A percentile compares a stretch with the other conserved stretches of the same genome.
phyloP scores from a whole-genome alignment of 2,888 invertebrate genomes.

The Seladonia tumulorum region DNA sequence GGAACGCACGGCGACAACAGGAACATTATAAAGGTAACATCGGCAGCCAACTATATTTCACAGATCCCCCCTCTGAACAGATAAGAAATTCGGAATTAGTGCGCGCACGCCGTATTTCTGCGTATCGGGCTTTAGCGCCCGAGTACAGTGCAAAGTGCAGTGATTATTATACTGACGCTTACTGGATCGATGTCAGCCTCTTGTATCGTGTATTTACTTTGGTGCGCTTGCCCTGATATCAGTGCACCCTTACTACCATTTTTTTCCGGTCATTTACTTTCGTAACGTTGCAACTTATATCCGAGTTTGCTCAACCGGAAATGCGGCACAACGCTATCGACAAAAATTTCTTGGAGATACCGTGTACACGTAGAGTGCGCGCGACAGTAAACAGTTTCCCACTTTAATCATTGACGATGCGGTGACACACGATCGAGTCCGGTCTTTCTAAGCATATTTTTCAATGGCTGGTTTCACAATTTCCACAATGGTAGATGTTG shows the following conservation, averaged over 20 bases:
- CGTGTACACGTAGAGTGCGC: background rate
- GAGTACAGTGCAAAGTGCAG: slow-evolving; percentile 79
- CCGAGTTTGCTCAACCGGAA: background rate
- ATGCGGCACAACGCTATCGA: background rate
- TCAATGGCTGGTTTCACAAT: background rate
- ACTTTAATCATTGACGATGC: background rate
- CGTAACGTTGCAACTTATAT: background rate
- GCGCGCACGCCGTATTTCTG: slow-evolving; percentile 38
- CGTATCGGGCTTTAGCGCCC: slow-evolving; percentile 46
- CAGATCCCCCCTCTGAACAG: background rate
- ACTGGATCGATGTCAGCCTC: slow-evolving; percentile 58
- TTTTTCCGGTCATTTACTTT: slow-evolving; percentile 27
- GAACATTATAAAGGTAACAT: slow-evolving; percentile 61
- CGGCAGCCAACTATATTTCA: background rate
- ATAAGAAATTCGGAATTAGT: slow-evolving; percentile 18
- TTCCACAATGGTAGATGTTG: background rate
- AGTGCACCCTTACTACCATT: slow-evolving; percentile 7
- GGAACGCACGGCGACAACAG: slow-evolving; percentile 77
- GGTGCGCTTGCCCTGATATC: slow-evolving; percentile 53
- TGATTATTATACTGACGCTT: slow-evolving; percentile 71
- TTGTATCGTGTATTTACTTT: slow-evolving; percentile 59
- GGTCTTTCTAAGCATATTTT: background rate
- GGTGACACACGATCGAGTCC: background rate
- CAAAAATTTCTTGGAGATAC: background rate
- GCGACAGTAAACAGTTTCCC: background rate